Evolutionary conservation across 53 echinoderm and acorn worm species (phyloP).

Genomic region (Crossaster papposus): DNA sequence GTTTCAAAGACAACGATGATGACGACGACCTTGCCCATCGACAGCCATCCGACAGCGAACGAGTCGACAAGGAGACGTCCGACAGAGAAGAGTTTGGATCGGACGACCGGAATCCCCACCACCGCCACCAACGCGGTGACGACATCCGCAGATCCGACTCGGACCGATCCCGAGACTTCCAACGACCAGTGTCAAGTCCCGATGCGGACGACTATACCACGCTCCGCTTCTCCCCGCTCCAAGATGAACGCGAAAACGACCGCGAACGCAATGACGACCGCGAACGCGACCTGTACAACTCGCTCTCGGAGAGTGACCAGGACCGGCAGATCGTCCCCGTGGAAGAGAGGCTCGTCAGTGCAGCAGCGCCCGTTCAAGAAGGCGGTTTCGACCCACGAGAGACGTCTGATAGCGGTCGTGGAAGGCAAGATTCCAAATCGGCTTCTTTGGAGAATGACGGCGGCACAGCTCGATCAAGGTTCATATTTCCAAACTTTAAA

Average conservation of each 20-base stretch:
- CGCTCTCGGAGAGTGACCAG: constrained; percentile 44
- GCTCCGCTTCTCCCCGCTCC: neutral
- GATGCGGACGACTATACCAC: neutral
- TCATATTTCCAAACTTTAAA: no score
- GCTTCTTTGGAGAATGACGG: neutral
- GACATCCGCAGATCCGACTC: neutral
- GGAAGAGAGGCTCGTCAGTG: constrained; percentile 14
- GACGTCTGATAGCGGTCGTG: neutral
- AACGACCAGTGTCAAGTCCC: neutral
- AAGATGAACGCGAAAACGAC: neutral
- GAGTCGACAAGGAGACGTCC: constrained; percentile 11
- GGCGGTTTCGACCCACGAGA: neutral
- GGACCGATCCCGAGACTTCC: neutral
- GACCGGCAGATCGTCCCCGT: constrained; percentile 22
- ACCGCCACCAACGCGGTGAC: neutral
- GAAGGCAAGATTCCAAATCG: neutral
- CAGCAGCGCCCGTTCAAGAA: constrained; percentile 14
- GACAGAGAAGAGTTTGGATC: constrained; percentile 6
- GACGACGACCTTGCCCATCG: neutral
- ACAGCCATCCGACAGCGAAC: constrained; percentile 13
- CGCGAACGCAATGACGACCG: neutral
- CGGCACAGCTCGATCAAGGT: constrained; percentile 19
- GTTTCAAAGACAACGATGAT: constrained; percentile 34
- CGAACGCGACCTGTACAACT: constrained; percentile 8
- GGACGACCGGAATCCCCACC: neutral